Conservation (phyloP, 2,888 invertebrate genomes). For the Elegia similella region DNA sequence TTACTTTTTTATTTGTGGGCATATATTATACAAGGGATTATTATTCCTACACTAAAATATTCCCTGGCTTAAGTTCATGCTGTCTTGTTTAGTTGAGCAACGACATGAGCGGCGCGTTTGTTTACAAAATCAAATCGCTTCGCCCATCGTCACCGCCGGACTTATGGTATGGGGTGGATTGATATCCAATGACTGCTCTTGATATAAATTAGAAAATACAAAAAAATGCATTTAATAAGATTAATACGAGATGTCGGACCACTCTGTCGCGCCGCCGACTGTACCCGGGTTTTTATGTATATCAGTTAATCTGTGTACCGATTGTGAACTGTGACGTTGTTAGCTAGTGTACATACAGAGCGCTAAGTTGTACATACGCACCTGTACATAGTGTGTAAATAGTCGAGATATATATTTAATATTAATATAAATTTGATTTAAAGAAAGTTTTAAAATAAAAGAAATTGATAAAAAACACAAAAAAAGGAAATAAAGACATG, state of each 20-base stretch:
- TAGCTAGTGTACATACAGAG: constrained; percentile 39
- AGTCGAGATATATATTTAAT: constrained; percentile 71
- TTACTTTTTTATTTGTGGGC: too few species aligned
- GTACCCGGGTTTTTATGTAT: constrained; percentile 21
- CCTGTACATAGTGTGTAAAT: constrained; percentile 75
- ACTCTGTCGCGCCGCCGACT: constrained; percentile 15
- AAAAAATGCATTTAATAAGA: constrained; percentile 27
- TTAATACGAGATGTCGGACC: not conserved
- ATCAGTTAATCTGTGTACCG: constrained; percentile 20
- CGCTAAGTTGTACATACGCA: constrained; percentile 56
- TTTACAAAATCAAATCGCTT: too few species aligned
- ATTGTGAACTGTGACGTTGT: constrained; percentile 24
- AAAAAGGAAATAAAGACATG: constrained; percentile 77
- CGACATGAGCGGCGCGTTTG: too few species aligned
- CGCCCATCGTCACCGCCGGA: too few species aligned
- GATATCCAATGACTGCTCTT: not conserved
- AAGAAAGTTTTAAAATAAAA: constrained; percentile 73
- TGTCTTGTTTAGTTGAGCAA: too few species aligned
- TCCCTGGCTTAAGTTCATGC: too few species aligned
- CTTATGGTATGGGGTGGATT: not conserved
- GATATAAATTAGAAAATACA: constrained; percentile 13
- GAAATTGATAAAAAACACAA: constrained; percentile 64
- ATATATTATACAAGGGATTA: too few species aligned
- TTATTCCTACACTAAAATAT: too few species aligned
- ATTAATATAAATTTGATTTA: constrained; percentile 75